A percentile compares a stretch with the other conserved stretches of the same genome.
phyloP scores from a whole-genome alignment of 2,797 vertebrate species.

The Sebastes elongatus region DNA sequence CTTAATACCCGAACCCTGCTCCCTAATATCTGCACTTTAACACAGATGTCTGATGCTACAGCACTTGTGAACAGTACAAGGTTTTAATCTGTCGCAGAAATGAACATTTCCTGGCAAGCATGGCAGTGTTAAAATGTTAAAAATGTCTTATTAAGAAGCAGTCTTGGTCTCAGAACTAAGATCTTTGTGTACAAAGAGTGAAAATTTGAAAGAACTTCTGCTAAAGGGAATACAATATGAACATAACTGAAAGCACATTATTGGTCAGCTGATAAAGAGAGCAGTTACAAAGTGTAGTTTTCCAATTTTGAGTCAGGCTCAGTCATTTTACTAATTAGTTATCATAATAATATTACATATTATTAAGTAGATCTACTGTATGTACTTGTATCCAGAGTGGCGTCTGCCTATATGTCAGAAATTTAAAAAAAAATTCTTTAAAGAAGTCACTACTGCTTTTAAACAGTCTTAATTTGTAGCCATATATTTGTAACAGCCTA shows the following conservation, averaged over 20 bases:
- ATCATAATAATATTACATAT: neutral
- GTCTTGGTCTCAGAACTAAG: neutral
- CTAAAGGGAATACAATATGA: neutral
- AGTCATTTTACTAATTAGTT: neutral
- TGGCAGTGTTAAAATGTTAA: neutral
- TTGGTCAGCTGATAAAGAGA: neutral
- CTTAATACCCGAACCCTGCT: slow-evolving; percentile 38
- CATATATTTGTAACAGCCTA: neutral
- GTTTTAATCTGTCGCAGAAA: slow-evolving; percentile 14
- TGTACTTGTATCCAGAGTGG: neutral
- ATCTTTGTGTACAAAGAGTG: neutral
- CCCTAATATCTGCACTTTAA: slow-evolving; percentile 27
- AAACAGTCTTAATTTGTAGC: neutral
- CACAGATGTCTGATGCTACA: slow-evolving; percentile 39
- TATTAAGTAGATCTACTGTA: neutral
- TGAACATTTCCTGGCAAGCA: neutral
- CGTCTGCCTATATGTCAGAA: neutral
- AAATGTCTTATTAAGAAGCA: neutral
- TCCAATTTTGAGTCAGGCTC: neutral
- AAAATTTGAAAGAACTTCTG: neutral
- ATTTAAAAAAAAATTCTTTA: neutral
- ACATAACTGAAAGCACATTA: neutral
- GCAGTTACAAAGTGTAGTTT: neutral
- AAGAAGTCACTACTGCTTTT: neutral
- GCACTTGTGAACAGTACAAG: neutral